Evolutionary conservation across 2,888 invertebrate species (phyloP).

Genomic region (Ochlodes sylvanus): DNA sequence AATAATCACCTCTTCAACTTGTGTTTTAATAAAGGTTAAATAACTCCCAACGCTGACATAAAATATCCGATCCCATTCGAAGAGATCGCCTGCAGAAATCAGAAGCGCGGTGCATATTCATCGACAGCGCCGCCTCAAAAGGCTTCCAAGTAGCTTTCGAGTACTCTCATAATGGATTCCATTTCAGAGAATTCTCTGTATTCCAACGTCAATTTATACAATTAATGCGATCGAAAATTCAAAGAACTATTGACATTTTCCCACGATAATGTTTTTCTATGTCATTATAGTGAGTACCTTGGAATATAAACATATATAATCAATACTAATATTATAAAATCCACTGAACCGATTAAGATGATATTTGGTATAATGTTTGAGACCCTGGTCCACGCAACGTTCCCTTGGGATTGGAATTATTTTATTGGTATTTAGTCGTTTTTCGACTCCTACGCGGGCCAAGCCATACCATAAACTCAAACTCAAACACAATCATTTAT

Average conservation of each 20-base stretch:
- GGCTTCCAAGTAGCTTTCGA: slow-evolving; percentile 23
- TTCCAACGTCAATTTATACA: slow-evolving; percentile 25
- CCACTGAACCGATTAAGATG: too few species aligned
- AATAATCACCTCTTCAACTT: background rate
- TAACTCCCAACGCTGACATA: background rate
- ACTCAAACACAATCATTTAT: too few species aligned
- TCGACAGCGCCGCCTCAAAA: slow-evolving; percentile 14
- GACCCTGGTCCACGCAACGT: too few species aligned
- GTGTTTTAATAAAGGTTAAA: slow-evolving; percentile 3
- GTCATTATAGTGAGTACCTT: background rate
- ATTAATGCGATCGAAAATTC: slow-evolving; percentile 18
- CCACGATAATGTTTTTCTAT: background rate
- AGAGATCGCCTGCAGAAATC: slow-evolving; percentile 17
- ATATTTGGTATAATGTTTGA: too few species aligned
- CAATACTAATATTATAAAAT: too few species aligned
- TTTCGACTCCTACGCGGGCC: too few species aligned
- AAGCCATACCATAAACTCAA: too few species aligned
- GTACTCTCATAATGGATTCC: slow-evolving; percentile 23
- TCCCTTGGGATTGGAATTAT: too few species aligned
- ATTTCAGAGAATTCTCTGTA: slow-evolving; percentile 25
- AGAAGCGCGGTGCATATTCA: slow-evolving; percentile 22
- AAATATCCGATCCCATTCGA: slow-evolving; percentile 11
- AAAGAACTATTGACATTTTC: slow-evolving; percentile 7
- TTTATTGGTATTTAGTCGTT: too few species aligned
- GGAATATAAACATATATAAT: too few species aligned